A percentile compares a stretch with the other conserved stretches of the same genome.
These are phyloP conservation scores for Peromyscus eremicus DNA, from an alignment of 2,797 vertebrate species.

Conservation along the genomic window DNA sequence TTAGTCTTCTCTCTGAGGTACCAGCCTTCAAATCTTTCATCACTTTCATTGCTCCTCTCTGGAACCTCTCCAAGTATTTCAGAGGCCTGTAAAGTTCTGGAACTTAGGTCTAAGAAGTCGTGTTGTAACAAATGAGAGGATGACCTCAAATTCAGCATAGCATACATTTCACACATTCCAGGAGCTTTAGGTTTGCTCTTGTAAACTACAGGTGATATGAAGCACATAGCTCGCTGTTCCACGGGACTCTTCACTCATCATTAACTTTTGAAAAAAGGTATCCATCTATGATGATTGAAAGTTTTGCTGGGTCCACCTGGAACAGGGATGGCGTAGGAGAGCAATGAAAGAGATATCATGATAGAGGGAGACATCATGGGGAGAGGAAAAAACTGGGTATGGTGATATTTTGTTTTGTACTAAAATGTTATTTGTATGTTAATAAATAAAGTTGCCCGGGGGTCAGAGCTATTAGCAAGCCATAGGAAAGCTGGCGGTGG, in stretches of 20 bases:
- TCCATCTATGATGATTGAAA: no score
- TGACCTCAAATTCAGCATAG: conserved; percentile 55
- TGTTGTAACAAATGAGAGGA: conserved; percentile 62
- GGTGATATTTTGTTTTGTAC: no score
- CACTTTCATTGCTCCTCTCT: conserved; percentile 79
- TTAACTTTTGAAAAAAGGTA: conserved; percentile 21
- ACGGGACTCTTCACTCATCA: background rate
- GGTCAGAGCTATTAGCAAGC: no score
- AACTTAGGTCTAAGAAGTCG: conserved; percentile 53
- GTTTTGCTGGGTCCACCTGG: no score
- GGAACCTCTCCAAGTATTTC: conserved; percentile 76
- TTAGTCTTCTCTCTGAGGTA: conserved; percentile 77
- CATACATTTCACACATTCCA: conserved; percentile 39
- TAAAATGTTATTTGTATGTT: no score
- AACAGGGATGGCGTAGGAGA: no score
- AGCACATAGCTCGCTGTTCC: conserved; percentile 50
- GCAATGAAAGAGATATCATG: no score
- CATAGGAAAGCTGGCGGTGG: no score
- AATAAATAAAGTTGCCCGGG: no score
- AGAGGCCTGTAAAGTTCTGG: conserved; percentile 69
- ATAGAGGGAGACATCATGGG: no score
- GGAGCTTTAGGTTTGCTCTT: conserved; percentile 28
- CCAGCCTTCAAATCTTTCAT: conserved; percentile 79
- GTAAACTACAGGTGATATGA: conserved; percentile 43
- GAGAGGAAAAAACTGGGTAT: no score